These are phyloP conservation scores for Steinernema hermaphroditum DNA, from an alignment of 2,888 invertebrate genomes.

Conservation along the genomic window DNA sequence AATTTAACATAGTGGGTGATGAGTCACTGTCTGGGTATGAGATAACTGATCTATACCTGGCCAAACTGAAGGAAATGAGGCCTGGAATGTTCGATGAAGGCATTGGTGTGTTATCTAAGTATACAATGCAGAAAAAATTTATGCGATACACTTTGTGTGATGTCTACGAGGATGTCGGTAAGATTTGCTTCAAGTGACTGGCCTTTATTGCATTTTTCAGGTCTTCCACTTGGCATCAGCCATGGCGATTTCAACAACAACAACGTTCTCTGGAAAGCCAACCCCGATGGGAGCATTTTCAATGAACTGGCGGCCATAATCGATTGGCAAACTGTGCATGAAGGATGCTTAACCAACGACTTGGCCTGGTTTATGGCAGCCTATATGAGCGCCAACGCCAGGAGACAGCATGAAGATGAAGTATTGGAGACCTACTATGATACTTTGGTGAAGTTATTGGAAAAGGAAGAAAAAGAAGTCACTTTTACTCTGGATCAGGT, in stretches of 20 bases:
- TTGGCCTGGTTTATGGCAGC: neutral
- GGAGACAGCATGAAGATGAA: neutral
- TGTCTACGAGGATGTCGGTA: neutral
- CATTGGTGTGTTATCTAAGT: neutral
- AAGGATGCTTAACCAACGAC: constrained; percentile 22
- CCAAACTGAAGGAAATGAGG: neutral
- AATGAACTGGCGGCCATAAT: constrained; percentile 25
- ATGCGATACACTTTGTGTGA: neutral
- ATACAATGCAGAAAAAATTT: neutral
- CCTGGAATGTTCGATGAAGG: neutral
- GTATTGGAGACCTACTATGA: neutral
- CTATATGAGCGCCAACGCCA: neutral
- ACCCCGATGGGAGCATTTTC: neutral
- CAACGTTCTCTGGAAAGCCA: constrained; percentile 15
- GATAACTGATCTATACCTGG: neutral
- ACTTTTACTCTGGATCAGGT: neutral
- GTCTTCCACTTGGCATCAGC: neutral
- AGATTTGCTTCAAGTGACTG: too few relatives aligned
- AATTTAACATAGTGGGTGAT: neutral
- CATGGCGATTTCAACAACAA: constrained; percentile 26
- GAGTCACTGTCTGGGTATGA: neutral
- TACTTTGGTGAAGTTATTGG: neutral
- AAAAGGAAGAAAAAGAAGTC: neutral
- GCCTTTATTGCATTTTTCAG: too few relatives aligned
- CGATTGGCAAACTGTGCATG: constrained; percentile 31